phyloP scores from a whole-genome alignment of 1,140 invertebrate genomes.

The Xylocopa sonorina region DNA sequence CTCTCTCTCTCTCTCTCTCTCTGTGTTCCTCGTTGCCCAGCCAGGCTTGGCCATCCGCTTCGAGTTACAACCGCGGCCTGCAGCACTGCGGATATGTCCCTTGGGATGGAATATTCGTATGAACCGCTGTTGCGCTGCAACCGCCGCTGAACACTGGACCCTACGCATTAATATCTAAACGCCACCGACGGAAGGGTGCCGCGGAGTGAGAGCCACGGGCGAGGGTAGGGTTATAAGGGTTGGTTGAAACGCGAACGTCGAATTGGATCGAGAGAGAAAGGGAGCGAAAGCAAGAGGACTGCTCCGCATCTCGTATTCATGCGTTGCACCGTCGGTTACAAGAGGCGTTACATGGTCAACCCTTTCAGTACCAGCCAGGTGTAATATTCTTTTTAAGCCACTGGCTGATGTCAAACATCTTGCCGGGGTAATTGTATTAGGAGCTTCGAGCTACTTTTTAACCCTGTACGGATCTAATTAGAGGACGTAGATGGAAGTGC shows the following conservation, averaged over 20 bases:
- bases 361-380: conserved; percentile 53
- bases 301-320: conserved; percentile 62
- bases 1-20: no score
- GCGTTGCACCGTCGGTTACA: conserved; percentile 55
- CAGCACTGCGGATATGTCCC: conserved; percentile 61
- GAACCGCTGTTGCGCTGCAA: conserved; percentile 64
- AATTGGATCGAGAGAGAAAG: background rate
- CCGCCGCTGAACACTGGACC: conserved; percentile 58
- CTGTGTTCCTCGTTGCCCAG: conserved; percentile 19
- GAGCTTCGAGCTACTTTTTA: conserved; percentile 1
- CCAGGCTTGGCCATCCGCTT: conserved; percentile 2
- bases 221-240: background rate
- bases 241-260: background rate
- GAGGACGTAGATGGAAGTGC: background rate
- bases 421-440: conserved; percentile 58
- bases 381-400: conserved; percentile 62
- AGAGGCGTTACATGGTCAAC: conserved; percentile 55
- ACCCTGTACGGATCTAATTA: background rate
- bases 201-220: background rate
- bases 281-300: background rate
- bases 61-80: conserved; percentile 59
- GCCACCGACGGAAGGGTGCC: conserved; percentile 3
- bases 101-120: conserved; percentile 67
- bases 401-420: conserved; percentile 51
- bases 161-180: conserved; percentile 68